Evolutionary conservation across 2,113 vertebrate species (phyloP), one percentile per base, ranked within the genome.

Genomic region (Pelvicachromis taeniatus): DNA sequence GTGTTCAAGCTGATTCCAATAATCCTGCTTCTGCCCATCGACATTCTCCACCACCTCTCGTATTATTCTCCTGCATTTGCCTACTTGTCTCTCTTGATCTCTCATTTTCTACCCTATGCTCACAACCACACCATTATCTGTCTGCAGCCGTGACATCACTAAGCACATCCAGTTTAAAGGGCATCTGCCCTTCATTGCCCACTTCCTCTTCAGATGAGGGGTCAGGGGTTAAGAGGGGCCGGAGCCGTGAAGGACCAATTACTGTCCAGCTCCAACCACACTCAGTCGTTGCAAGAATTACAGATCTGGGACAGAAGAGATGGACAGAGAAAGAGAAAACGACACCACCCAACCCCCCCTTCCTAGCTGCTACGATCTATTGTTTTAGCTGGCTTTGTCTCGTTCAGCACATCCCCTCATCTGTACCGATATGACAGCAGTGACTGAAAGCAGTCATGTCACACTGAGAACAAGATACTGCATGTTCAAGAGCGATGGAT

Each of bases 221-320:
- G 94, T 93, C 93, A 90, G 80, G 68, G 95, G 93, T 95, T 91
- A 95, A 88, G 80, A 85, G 84, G 88, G 94, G 88, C 86, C 53
- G 90, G 87, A 91, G 88, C 85, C 54, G 23, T 84, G 90, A 88
- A 94, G 92, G 90, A 91, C 92, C 93, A 96, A 95, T 95, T 92
- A 95, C 92, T 88, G 91, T 85, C 89, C 91, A 87, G 89, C 92
- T 93, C 84, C 86, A 70, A 83, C 82, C 86, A 54, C 55, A 59
- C 88, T 93, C 86, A 88, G 88, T 61, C 31, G 38, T 80, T 77
- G 70, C 63, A 83, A 88, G 84, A 82, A 77, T 68, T 77, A 79
- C 80, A 86, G 83, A 91, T 91, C 78, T 83, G 83, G 54, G 81
- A 58, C 82, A 56, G 84, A 80, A 79, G 58, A 90, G 90, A 85